Percentiles rank a stretch among this genome's conserved stretches.
Evolutionary conservation across 2,797 vertebrate species (phyloP).

Genomic region (Chelidonichthys spinosus): DNA sequence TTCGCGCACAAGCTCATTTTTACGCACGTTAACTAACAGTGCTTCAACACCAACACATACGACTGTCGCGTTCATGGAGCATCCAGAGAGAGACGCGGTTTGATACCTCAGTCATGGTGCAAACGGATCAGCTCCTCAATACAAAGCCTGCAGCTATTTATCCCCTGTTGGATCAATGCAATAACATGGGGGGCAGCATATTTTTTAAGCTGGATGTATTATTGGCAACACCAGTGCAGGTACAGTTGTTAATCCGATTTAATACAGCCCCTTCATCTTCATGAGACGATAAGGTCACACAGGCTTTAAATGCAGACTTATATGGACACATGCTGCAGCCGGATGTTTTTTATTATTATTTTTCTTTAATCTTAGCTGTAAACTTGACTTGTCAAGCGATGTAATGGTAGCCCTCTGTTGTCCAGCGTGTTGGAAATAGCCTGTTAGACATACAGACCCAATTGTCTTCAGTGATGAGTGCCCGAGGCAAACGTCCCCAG

Average conservation of each 20-base stretch:
- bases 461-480: conserved; percentile 85
- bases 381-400: conserved; percentile 41
- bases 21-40: conserved; percentile 12
- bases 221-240: conserved; percentile 60
- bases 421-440: conserved; percentile 43
- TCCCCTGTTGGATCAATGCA: conserved; percentile 27
- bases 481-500: conserved; percentile 87
- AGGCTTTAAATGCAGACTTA: conserved; percentile 55
- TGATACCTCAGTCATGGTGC: conserved; percentile 21
- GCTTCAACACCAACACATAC: conserved; percentile 1
- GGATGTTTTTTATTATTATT: conserved; percentile 49
- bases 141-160: conserved; percentile 39
- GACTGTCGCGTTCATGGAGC: conserved; percentile 27
- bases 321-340: conserved; percentile 7
- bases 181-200: conserved; percentile 34
- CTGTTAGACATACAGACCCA: conserved; percentile 84
- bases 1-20: conserved; percentile 22
- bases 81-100: conserved; percentile 43
- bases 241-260: conserved; percentile 75
- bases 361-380: conserved; percentile 12
- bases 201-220: conserved; percentile 30
- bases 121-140: conserved; percentile 24
- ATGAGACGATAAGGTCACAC: conserved; percentile 70
- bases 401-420: conserved; percentile 36
- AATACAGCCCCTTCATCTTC: conserved; percentile 71